Evolutionary conservation across 2,797 vertebrate species (phyloP).

Genomic region (Megaceryle alcyon): DNA sequence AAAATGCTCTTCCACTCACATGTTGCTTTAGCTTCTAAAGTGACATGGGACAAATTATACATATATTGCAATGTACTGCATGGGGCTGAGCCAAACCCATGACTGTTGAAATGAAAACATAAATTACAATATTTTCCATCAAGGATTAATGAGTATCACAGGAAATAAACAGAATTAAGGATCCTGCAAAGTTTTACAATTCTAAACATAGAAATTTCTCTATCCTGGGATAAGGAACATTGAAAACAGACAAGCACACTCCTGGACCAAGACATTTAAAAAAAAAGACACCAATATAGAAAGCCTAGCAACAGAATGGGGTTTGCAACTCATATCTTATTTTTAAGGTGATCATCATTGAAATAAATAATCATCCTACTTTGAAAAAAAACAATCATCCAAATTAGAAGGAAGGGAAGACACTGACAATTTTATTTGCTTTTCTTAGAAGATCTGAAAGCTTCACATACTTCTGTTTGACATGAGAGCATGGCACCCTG

Average conservation of each 20-base stretch:
- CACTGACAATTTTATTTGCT: fast-evolving
- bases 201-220: neutral
- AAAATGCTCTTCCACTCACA: neutral
- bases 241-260: neutral
- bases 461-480: neutral
- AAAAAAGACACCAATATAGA: neutral
- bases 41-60: neutral
- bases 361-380: neutral
- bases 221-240: neutral
- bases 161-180: neutral
- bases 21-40: neutral
- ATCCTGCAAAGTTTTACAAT: neutral
- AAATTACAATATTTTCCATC: neutral
- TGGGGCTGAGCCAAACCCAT: neutral
- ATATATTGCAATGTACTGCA: neutral
- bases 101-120: neutral
- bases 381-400: neutral
- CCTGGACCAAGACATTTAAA: neutral
- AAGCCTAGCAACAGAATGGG: neutral
- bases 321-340: neutral
- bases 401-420: neutral
- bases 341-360: neutral
- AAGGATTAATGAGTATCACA: neutral
- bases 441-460: neutral
- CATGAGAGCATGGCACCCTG: neutral